Percentiles rank a stretch among this genome's conserved stretches.
Evolutionary conservation across 2,888 invertebrate species (phyloP).

Genomic region (Orchesella flavescens): DNA sequence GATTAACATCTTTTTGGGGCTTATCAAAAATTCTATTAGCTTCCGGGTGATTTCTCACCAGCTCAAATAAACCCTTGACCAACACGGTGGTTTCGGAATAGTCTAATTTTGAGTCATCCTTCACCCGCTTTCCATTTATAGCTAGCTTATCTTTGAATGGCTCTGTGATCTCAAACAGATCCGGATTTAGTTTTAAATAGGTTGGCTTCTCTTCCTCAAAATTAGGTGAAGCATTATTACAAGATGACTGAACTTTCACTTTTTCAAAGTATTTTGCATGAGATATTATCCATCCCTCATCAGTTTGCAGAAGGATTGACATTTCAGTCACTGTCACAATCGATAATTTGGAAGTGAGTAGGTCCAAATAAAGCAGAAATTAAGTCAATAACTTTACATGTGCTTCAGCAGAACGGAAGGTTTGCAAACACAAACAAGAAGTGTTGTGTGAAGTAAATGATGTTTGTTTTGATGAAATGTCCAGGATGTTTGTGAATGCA

Average conservation of each 20-base stretch:
- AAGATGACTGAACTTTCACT: not conserved
- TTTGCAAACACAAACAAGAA: too few relatives aligned
- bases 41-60: constrained; percentile 23
- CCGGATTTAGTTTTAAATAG: constrained; percentile 74
- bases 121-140: constrained; percentile 70
- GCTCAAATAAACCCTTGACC: constrained; percentile 29
- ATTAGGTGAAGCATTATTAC: not conserved
- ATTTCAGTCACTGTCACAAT: too few relatives aligned
- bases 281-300: constrained; percentile 67
- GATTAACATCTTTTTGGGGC: too few relatives aligned
- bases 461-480: too few relatives aligned
- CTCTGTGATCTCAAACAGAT: constrained; percentile 76
- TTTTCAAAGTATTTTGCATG: constrained; percentile 64
- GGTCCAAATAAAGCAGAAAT: too few relatives aligned
- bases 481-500: too few relatives aligned
- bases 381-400: too few relatives aligned
- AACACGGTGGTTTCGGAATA: constrained; percentile 21
- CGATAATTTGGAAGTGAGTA: too few relatives aligned
- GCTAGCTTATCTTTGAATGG: constrained; percentile 72
- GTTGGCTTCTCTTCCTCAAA: not conserved
- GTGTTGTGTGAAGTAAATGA: too few relatives aligned
- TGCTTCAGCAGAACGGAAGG: too few relatives aligned
- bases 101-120: not conserved
- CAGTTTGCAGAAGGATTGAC: constrained; percentile 58
- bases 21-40: not conserved